A percentile compares a stretch with the other conserved stretches of the same genome.
Evolutionary conservation across 2,797 vertebrate species (phyloP).

Genomic region (Melanotaenia pygmaea): DNA sequence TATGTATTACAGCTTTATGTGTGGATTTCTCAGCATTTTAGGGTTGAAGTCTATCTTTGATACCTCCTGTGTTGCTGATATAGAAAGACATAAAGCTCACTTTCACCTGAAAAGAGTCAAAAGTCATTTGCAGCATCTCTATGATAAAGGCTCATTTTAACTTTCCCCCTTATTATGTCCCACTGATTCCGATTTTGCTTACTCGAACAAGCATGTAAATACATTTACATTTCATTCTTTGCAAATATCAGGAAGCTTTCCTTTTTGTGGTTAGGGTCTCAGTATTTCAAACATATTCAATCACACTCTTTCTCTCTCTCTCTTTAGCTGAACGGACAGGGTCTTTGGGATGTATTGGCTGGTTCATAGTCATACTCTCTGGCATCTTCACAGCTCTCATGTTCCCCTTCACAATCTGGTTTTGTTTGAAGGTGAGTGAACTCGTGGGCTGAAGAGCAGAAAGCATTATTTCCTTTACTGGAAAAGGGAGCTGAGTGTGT

Average conservation of each 20-base stretch:
- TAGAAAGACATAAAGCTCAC: background rate
- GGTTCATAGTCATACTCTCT: conserved; percentile 85
- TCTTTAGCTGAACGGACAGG: conserved; percentile 67
- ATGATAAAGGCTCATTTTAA: background rate
- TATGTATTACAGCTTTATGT: background rate
- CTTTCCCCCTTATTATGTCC: background rate
- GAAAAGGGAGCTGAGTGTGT: conserved; percentile 15
- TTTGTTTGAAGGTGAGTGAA: conserved; percentile 87
- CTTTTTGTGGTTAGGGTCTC: background rate
- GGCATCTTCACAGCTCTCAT: conserved; percentile 79
- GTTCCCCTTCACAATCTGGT: conserved; percentile 88
- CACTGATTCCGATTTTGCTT: background rate
- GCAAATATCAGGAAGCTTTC: background rate
- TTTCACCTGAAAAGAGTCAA: background rate
- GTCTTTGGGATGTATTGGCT: conserved; percentile 84
- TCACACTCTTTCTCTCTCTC: conserved; percentile 1
- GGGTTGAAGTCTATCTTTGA: background rate
- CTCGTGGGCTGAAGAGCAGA: background rate
- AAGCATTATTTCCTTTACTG: background rate
- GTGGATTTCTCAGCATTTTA: background rate
- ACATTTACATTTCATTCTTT: background rate
- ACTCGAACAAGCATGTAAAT: background rate
- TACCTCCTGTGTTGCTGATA: background rate
- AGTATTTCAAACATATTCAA: background rate
- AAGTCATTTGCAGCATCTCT: background rate